Base-by-base conservation (phyloP, 2,797 vertebrate genomes). In the Pangasius mekongensis region DNA sequence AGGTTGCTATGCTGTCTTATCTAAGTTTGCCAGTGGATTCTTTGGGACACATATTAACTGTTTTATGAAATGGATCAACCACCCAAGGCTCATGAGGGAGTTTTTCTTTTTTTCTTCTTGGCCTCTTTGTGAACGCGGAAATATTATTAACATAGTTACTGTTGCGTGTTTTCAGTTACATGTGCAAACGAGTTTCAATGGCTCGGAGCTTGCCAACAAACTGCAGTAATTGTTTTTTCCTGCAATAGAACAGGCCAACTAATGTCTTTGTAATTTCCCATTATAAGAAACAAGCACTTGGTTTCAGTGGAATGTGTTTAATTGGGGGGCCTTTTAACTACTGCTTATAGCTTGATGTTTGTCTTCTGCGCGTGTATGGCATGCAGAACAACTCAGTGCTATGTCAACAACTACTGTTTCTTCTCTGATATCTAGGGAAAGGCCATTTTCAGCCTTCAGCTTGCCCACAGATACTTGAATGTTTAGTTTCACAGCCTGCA, bases 131-230 rank as follows among this genome's bases (percentile, higher is more conserved):
- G 88, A 90, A 91, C 89, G 73, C 60, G 87, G 64, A 62, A 89
- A 77, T 93, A 91, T 94, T 95, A 94, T 90, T 91, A 91, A 89
- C 91, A 88, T 69, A 74, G 90, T 90, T 93, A 86, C 91, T 90
- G 90, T 92, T 86, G 89, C 89, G 83, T 92, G 91, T 93, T 94
- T 93, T 92, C 88, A 93, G 92, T 94, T 92, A 93, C 91, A 77
- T 86, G 85, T 90, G 90, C 91, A 92, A 91, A 88, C 66, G 64
- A 78, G 87, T 91, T 94, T 93, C 91, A 94, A 89, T 92, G 88
- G 92, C 69, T n/a, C 84, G 43, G 83, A 66, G 86, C 88, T 82
- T 92, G 92, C 93, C 92, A 94, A 92, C 91, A 91, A 90, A 90
- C 87, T 49, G 56, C 85, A 89, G 81, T 91, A 76, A 88, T 88